Conservation (phyloP, 2,797 vertebrate species). For the Lates japonicus region DNA sequence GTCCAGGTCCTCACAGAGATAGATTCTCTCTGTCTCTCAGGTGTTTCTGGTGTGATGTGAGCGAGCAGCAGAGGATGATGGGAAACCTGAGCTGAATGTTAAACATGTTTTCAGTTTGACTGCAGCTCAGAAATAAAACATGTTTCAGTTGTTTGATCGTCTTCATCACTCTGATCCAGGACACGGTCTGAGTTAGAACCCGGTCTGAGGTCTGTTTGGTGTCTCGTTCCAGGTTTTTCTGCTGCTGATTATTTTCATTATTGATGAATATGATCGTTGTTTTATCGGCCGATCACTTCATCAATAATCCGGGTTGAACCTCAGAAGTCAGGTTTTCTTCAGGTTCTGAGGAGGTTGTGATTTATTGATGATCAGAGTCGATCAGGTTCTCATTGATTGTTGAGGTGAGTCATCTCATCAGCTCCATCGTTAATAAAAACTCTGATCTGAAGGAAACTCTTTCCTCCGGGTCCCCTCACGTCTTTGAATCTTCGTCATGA, state of each 20-base stretch:
- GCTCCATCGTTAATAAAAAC: too few relatives aligned
- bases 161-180: neutral
- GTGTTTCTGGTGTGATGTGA: constrained; percentile 14
- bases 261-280: too few relatives aligned
- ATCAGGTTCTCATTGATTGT: too few relatives aligned
- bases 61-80: constrained; percentile 9
- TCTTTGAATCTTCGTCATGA: neutral
- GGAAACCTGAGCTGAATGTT: constrained; percentile 13
- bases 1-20: constrained; percentile 3
- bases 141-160: constrained; percentile 12
- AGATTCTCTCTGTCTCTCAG: neutral
- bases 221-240: too few relatives aligned
- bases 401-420: too few relatives aligned
- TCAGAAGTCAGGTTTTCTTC: too few relatives aligned
- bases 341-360: too few relatives aligned
- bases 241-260: too few relatives aligned
- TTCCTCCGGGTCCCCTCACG: too few relatives aligned
- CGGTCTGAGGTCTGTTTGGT: neutral
- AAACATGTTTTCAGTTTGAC: constrained; percentile 22
- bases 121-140: constrained; percentile 29
- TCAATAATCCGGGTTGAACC: too few relatives aligned
- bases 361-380: too few relatives aligned
- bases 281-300: too few relatives aligned
- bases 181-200: neutral
- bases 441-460: neutral